Evolutionary conservation across 2,797 vertebrate species (phyloP), one percentile per base, ranked within the genome.

Genomic region (Gambelia wislizenii): DNA sequence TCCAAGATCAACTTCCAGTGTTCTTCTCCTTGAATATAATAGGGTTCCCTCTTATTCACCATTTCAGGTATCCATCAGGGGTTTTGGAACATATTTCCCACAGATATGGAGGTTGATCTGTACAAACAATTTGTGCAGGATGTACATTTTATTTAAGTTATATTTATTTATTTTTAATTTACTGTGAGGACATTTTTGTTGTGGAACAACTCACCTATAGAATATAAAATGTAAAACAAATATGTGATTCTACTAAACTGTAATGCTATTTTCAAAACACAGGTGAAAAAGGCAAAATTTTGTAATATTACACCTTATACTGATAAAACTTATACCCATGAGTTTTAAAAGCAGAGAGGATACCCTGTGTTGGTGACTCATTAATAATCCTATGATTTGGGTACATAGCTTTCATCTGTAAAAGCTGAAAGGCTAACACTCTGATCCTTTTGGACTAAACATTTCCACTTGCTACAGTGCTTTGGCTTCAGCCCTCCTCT

Each of bases 391-490:
- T 74, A 3, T 56, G 16, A 6, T 27, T 82, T 79, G 36, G 77
- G 27, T 49, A 1, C 49, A 59, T n/a, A 83, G 82, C 91, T 89
- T 76, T 61, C 90, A 4, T 52, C 84, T 0, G 0, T 2, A 86
- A 83, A 84, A 91, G 30, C 7, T 67, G 20, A 89, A 95, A 93
- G 87, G 87, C 20, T 85, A 70, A 87, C 42, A 56, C 70, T 79
- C 14, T 81, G n/a, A 87, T 67, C 47, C 76, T 30, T 87, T 82
- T 74, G 67, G 83, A 0, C 0, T 83, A 54, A 88, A 6, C 52
- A 47, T 78, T 72, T 39, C 2, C 1, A 47, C 92, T 94, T 91
- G 86, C 36, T 59, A 56, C 42, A 49, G 54, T 56, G 90, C n/a
- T 87, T 91, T 92, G 86, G 56, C 56, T 86, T 64, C 86, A 0